phyloP scores from a whole-genome alignment of 2,888 invertebrate species.

The Diarsia mendica region DNA sequence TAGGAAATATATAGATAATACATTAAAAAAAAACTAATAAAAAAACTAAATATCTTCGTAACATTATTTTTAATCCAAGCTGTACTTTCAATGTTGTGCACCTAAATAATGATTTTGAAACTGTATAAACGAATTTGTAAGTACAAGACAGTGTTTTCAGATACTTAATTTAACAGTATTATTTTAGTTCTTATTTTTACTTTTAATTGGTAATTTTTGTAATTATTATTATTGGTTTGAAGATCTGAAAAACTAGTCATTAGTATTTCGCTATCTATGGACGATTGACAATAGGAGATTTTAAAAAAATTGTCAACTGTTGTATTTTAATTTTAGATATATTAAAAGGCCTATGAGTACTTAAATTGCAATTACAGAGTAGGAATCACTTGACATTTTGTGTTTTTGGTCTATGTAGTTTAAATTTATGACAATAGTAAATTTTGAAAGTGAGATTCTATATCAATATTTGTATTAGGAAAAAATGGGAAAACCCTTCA shows the following conservation, averaged over 20 bases:
- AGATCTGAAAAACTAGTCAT: constrained; percentile 31
- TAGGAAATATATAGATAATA: not conserved
- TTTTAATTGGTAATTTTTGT: not conserved
- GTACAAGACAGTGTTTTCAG: constrained; percentile 18
- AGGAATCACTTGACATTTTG: not conserved
- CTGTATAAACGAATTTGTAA: constrained; percentile 4
- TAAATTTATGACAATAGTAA: constrained; percentile 14
- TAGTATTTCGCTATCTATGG: not conserved
- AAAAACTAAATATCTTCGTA: not conserved
- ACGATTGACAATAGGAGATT: not conserved
- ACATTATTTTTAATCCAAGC: not conserved
- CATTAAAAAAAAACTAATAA: not conserved
- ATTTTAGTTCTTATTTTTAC: constrained; percentile 15
- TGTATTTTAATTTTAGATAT: not conserved
- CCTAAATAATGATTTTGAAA: not conserved
- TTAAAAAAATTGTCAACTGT: not conserved
- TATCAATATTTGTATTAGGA: not conserved
- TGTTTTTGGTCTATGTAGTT: not conserved
- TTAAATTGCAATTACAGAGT: constrained; percentile 3
- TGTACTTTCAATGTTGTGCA: not conserved
- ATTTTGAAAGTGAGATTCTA: not conserved
- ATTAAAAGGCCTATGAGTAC: constrained; percentile 9
- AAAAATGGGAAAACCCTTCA: not conserved
- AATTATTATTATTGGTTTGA: constrained; percentile 1
- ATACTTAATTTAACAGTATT: constrained; percentile 37